phyloP scores from a whole-genome alignment of 2,113 vertebrate species.

The Triplophysa dalaica region DNA sequence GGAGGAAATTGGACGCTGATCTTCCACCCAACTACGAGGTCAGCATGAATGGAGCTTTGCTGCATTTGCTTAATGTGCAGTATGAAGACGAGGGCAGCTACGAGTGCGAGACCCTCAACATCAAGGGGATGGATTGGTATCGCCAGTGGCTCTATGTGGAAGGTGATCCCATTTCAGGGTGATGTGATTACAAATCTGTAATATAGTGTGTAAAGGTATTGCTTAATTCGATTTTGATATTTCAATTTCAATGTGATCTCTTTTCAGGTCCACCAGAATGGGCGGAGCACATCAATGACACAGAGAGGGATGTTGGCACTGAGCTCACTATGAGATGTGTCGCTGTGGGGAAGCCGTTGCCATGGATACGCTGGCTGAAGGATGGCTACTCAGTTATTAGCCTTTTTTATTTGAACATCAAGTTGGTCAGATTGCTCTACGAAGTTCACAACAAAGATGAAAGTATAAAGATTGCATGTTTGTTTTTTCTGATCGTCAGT shows the following conservation, averaged over 20 bases:
- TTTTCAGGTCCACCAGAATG: slow-evolving; percentile 88
- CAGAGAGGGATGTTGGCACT: slow-evolving; percentile 91
- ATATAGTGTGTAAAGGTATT: no score
- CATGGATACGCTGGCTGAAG: slow-evolving; percentile 93
- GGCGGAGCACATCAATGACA: slow-evolving; percentile 97
- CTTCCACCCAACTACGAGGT: slow-evolving; percentile 89
- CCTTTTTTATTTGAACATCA: background rate
- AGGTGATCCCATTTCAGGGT: slow-evolving; percentile 67
- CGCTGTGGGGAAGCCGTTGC: slow-evolving; percentile 88
- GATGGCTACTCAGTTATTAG: slow-evolving; percentile 85
- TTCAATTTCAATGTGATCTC: background rate
- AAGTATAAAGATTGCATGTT: background rate
- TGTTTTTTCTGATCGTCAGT: slow-evolving; percentile 67
- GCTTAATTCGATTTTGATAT: background rate
- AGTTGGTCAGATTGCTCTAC: background rate
- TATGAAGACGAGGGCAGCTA: slow-evolving; percentile 93
- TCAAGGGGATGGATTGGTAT: slow-evolving; percentile 91
- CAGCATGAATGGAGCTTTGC: slow-evolving; percentile 87
- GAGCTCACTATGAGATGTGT: slow-evolving; percentile 91
- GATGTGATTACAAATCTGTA: no score
- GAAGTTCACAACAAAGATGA: background rate
- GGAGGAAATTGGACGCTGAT: slow-evolving; percentile 89
- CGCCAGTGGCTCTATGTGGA: slow-evolving; percentile 90
- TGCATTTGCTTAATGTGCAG: slow-evolving; percentile 93
- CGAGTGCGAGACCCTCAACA: slow-evolving; percentile 94